A percentile compares a stretch with the other conserved stretches of the same genome.
phyloP scores from a whole-genome alignment of 2,888 invertebrate genomes.

The Strigamia maritima region DNA sequence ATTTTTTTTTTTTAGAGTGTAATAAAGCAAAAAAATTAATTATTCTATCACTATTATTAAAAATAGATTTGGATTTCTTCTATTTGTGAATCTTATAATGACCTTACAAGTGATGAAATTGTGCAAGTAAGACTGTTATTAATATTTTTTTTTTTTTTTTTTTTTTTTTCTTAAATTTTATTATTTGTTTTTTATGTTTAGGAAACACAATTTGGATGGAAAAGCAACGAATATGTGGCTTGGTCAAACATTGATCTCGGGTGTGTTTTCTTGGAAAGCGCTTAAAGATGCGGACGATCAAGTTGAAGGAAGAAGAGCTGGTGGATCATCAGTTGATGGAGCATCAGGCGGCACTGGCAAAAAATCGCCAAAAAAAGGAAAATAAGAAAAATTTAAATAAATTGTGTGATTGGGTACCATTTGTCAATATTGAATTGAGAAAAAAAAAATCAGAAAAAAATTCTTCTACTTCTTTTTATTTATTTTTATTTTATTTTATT shows the following conservation, averaged over 20 bases:
- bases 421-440: not conserved
- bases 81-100: not conserved
- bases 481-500: not conserved
- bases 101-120: not conserved
- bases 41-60: not conserved
- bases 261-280: not conserved
- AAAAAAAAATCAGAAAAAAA: not conserved
- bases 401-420: not conserved
- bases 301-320: not conserved
- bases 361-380: not conserved
- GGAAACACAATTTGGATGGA: conserved; percentile 4
- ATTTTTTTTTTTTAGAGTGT: too few relatives aligned
- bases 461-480: not conserved
- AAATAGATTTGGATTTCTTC: not conserved
- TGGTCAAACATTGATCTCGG: not conserved
- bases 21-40: not conserved
- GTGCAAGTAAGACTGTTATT: not conserved
- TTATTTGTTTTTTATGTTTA: not conserved
- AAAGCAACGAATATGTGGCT: conserved; percentile 4
- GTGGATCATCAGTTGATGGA: not conserved
- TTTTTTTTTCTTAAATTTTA: not conserved
- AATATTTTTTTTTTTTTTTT: not conserved
- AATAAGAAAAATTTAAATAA: not conserved
- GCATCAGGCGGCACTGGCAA: not conserved
- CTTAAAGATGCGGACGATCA: conserved; percentile 4